Evolutionary conservation across 2,113 vertebrate species (phyloP).

Genomic region (Megalops atlanticus): DNA sequence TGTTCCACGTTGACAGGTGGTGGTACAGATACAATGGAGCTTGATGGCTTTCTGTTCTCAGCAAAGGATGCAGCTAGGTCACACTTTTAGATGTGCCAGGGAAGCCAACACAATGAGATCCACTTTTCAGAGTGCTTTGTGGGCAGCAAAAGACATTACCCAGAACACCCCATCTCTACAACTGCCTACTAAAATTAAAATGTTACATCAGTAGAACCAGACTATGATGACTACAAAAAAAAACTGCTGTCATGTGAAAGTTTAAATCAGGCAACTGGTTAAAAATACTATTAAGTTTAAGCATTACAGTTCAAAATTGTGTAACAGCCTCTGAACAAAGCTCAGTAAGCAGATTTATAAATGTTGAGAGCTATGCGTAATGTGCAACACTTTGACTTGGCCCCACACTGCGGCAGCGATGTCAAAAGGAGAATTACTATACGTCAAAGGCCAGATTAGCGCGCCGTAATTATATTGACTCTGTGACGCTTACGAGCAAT

Average conservation of each 20-base stretch:
- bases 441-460: slow-evolving; percentile 33
- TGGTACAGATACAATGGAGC: background rate
- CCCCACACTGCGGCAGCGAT: background rate
- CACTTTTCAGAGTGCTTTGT: background rate
- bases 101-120: background rate
- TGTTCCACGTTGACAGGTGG: background rate
- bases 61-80: background rate
- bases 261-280: background rate
- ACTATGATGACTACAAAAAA: background rate
- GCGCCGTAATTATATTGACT: slow-evolving; percentile 29
- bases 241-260: background rate
- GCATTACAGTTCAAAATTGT: background rate
- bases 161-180: background rate
- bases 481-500: slow-evolving; percentile 22
- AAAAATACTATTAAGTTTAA: background rate
- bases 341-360: slow-evolving; percentile 27
- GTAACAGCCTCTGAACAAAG: background rate
- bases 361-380: background rate
- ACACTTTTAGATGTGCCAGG: background rate
- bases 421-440: slow-evolving; percentile 19
- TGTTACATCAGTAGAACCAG: background rate
- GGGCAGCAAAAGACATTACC: background rate
- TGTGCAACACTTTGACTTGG: background rate
- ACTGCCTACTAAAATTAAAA: background rate
- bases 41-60: slow-evolving; percentile 5